Base-by-base conservation (phyloP, 2,113 vertebrate genomes). In the Callipepla squamata region DNA sequence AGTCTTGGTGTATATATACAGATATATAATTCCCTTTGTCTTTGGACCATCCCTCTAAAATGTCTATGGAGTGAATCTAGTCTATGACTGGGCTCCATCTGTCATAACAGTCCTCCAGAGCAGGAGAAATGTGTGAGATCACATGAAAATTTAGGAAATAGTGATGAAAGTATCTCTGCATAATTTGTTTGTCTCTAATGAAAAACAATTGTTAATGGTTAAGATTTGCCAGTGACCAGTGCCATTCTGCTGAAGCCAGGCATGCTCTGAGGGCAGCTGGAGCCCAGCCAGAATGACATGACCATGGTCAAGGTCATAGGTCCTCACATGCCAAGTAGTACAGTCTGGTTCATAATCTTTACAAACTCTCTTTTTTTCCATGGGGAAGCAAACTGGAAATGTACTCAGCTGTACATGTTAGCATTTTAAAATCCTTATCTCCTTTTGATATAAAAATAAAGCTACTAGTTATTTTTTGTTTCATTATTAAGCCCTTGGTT, bases 391-490 rank as follows among this genome's bases (percentile, higher is more conserved):
- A 85, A 92, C 47, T 94, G 80, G 76, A 88, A 57, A 86, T 86
- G 55, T 45, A 80, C 30, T 88, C 73, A 75, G 69, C 45, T 80
- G 85, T 68, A 82, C 79, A 87, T 1, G 0, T 78, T 86, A 59
- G 57, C 92, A 92, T 90, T 96, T 96, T 96, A 85, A 94, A 94
- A 95, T 96, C 83, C 84, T 96, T 90, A 81, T 92, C 77, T 92
- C 83, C n/a, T 95, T 95, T 95, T 87, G 73, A 89, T 95, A 84
- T 89, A 94, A 96, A 95, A 96, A 90, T 92, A 86, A 94, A 93
- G 61, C 91, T 85, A 96, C 45, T 59, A 38, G 79, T 91, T 94
- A 91, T 94, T 91, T 96, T 94, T 90, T 93, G 76, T 90, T 94
- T 95, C 95, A 88, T 91, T 94, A 94, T 85, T 94, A 94, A 95